Evolutionary conservation across 2,888 invertebrate genomes (phyloP), one percentile per base, ranked within the genome.

Genomic region (Hyposoter dolosus): DNA sequence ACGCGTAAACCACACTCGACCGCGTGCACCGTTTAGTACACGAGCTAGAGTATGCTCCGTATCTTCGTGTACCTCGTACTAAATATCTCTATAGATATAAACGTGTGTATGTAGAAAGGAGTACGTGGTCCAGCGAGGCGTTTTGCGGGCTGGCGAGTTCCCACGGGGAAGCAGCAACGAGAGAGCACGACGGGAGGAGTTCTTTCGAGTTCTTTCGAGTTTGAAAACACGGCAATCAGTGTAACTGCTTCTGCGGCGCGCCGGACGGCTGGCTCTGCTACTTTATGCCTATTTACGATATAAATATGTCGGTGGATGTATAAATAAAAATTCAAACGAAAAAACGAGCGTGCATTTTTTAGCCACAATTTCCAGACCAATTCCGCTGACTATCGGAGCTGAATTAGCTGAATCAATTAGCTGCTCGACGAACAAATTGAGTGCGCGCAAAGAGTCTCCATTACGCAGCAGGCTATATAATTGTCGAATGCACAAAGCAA

Each of bases 181-280:
- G 83, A 78, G 83, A 75, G 86, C 85, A 80, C 86, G 78, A 88
- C 91, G 89, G 91, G 91, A 92, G 92, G 91, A 92, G 92, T 92
- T 92, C 91, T 91, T 91, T 91, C 91, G 91, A 92, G 91, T 92
- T 92, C 91, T 91, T 91, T 91, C 91, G 91, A 93, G 91, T 91
- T 91, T 91, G 92, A 93, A 91, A 93, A 93, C 92, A 92, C 91
- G 91, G 93, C 93, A 93, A 93, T 93, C 93, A 92, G 93, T 91
- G 91, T 93, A 93, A 93, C 93, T 91, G 91, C 93, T 92, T 90
- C 91, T 90, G 91, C 91, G 91, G 90, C 90, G 85, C 83, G 77
- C 83, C 85, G 83, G 79, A 83, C 77, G 47, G 63, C 80, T 60
- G 66, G 45, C 80, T 65, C 69, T 40, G 88, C 89, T 90, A 90